These are phyloP conservation scores for Odontamblyopus lacepedii DNA, from an alignment of 2,797 vertebrate species.

Conservation along the genomic window DNA sequence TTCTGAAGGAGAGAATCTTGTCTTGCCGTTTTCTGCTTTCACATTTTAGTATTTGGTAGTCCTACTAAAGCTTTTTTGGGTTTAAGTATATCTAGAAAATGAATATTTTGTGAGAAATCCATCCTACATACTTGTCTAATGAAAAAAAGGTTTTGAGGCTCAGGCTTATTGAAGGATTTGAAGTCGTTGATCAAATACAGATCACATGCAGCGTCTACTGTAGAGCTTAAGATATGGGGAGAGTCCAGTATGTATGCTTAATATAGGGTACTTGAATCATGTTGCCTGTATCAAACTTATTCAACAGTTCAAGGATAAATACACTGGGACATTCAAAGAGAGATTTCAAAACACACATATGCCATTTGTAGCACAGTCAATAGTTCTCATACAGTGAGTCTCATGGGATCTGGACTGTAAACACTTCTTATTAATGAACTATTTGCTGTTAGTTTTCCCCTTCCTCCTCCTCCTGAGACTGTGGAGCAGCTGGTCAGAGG, in stretches of 20 bases:
- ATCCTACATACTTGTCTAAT: background rate
- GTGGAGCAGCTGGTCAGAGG: constrained; percentile 28
- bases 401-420: background rate
- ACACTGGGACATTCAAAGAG: background rate
- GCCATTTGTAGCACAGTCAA: background rate
- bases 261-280: background rate
- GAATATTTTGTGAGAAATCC: too few relatives aligned
- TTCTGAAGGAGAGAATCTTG: too few relatives aligned
- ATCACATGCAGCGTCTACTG: background rate
- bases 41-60: too few relatives aligned
- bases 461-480: background rate
- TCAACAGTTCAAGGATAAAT: background rate
- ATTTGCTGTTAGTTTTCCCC: background rate
- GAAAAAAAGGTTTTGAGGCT: background rate
- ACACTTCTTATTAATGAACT: background rate
- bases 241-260: too few relatives aligned
- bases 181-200: background rate
- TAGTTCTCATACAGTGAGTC: background rate
- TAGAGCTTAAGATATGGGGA: background rate
- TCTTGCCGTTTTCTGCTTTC: too few relatives aligned
- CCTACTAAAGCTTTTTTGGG: too few relatives aligned
- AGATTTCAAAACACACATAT: too few relatives aligned
- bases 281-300: background rate
- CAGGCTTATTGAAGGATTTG: background rate
- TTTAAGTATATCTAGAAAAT: too few relatives aligned